Evolutionary conservation across 2,113 vertebrate species (phyloP).

Genomic region (Anolis carolinensis): DNA sequence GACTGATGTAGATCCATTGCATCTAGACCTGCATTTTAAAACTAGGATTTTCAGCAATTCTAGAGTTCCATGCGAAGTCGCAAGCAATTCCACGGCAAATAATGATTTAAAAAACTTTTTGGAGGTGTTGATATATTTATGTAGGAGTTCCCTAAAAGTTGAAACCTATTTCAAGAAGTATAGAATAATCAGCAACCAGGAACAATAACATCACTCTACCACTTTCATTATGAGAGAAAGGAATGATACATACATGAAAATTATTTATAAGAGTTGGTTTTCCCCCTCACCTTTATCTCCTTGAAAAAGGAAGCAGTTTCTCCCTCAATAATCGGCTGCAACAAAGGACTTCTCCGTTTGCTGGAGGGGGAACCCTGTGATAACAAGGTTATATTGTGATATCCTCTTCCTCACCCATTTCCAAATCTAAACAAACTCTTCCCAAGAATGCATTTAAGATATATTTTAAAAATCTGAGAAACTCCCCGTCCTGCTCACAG

Average conservation of each 20-base stretch:
- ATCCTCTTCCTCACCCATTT: neutral
- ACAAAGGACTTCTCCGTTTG: conserved; percentile 97
- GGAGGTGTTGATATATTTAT: no score
- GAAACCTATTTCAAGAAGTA: neutral
- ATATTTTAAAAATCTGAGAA: neutral
- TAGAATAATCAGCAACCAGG: conserved; percentile 67
- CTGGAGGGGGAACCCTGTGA: conserved; percentile 97
- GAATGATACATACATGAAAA: conserved; percentile 70
- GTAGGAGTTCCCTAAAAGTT: no score
- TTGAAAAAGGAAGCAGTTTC: conserved; percentile 99
- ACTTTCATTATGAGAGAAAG: conserved; percentile 48
- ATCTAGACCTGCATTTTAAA: no score
- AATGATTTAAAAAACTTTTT: no score
- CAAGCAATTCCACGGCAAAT: no score
- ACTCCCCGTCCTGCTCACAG: no score
- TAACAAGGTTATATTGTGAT: conserved; percentile 80
- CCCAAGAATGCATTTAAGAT: neutral
- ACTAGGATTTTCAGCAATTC: no score
- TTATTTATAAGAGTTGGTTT: conserved; percentile 66
- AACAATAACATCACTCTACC: conserved; percentile 9
- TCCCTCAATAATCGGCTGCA: conserved; percentile 99
- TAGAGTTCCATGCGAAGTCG: no score
- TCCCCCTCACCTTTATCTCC: conserved; percentile 91
- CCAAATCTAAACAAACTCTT: conserved; percentile 16
- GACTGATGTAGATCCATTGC: no score